A percentile compares a stretch with the other conserved stretches of the same genome.
Evolutionary conservation across 2,888 invertebrate genomes (phyloP).

Genomic region (Ptycholaimellus sp.): DNA sequence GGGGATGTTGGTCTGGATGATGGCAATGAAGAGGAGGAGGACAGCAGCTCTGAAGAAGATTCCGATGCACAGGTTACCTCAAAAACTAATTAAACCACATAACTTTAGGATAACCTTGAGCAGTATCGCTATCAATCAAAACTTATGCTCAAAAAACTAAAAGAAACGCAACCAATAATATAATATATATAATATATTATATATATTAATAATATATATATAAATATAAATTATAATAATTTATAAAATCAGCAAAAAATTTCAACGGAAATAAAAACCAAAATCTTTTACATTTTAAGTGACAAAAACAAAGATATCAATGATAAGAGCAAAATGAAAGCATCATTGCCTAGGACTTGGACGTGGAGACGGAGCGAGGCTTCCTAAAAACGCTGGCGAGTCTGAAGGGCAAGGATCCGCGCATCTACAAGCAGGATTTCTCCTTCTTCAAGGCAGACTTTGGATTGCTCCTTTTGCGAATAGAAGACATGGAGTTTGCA

Average conservation of each 20-base stretch:
- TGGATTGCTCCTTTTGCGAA: constrained; percentile 5
- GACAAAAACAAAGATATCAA: too few relatives aligned
- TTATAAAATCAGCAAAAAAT: too few relatives aligned
- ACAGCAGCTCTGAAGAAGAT: constrained; percentile 29
- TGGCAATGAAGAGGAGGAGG: constrained; percentile 30
- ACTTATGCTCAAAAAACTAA: too few relatives aligned
- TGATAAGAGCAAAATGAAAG: too few relatives aligned
- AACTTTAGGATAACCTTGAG: neutral
- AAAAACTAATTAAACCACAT: too few relatives aligned
- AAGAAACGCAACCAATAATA: too few relatives aligned
- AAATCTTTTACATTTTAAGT: too few relatives aligned
- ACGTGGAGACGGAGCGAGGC: constrained; percentile 49
- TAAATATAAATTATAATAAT: too few relatives aligned
- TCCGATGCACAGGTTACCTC: constrained; percentile 26
- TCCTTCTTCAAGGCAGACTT: constrained; percentile 41
- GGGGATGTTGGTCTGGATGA: constrained; percentile 35
- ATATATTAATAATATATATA: too few relatives aligned
- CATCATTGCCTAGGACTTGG: constrained; percentile 35
- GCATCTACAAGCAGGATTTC: constrained; percentile 53
- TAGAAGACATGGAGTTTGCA: constrained; percentile 2
- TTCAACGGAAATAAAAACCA: too few relatives aligned
- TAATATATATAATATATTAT: too few relatives aligned
- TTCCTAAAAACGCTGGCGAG: constrained; percentile 63
- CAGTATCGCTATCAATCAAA: neutral
- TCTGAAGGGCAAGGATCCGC: constrained; percentile 63